These are phyloP conservation scores for Gobionotothen gibberifrons DNA, from an alignment of 2,797 vertebrate species.

Conservation along the genomic window DNA sequence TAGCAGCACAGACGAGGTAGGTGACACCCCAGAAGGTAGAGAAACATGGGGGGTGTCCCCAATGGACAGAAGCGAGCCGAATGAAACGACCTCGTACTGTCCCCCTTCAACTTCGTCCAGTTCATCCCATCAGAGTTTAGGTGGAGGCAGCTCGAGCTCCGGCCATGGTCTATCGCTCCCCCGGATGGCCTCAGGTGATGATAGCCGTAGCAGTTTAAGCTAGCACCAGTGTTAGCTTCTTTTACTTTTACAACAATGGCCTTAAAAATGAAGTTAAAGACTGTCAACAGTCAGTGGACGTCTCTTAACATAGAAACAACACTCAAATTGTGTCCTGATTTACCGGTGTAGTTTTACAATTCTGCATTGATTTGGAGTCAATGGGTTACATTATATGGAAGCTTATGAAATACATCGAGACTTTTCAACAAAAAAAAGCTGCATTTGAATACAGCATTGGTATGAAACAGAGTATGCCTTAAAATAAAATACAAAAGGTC, in stretches of 20 bases:
- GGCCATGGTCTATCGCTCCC: constrained; percentile 23
- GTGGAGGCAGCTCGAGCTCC: constrained; percentile 44
- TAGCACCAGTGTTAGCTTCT: background rate
- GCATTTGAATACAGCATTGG: too few species aligned
- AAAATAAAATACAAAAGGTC: too few species aligned
- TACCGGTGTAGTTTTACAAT: too few species aligned
- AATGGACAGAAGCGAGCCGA: constrained; percentile 19
- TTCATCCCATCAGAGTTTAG: constrained; percentile 42
- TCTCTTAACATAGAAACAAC: too few species aligned
- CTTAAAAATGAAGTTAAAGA: background rate
- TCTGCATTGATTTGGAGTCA: too few species aligned
- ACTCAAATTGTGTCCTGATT: too few species aligned
- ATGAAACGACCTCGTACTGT: constrained; percentile 28
- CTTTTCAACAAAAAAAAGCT: too few species aligned
- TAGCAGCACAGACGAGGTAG: constrained; percentile 82
- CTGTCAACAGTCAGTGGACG: background rate
- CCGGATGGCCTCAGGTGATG: constrained; percentile 52
- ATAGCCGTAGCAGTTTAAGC: background rate
- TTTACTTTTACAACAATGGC: background rate
- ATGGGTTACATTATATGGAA: too few species aligned
- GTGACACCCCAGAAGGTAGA: constrained; percentile 44
- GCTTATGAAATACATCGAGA: too few species aligned
- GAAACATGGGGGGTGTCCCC: constrained; percentile 28
- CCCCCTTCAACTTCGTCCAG: constrained; percentile 54
- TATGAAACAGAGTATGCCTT: too few species aligned